Conservation (phyloP, 35 echinoderm and acorn worm genomes). For the Apostichopus californicus region DNA sequence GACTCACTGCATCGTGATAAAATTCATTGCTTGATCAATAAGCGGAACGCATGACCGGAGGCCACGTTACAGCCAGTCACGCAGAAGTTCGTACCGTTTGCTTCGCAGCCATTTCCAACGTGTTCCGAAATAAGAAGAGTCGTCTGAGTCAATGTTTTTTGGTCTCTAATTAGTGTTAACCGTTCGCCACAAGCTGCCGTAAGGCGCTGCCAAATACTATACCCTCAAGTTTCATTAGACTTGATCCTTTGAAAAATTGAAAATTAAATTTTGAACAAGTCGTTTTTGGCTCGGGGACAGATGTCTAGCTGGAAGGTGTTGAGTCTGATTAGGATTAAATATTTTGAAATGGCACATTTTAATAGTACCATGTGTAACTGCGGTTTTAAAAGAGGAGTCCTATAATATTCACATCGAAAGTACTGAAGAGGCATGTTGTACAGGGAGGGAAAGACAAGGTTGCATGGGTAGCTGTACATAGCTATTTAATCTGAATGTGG, state of each 20-base stretch:
- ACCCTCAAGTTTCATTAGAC: background rate
- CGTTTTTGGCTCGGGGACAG: background rate
- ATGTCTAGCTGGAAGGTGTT: background rate
- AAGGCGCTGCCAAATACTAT: background rate
- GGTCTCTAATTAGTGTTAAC: slow-evolving; percentile 6
- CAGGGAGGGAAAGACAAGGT: background rate
- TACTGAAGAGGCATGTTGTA: background rate
- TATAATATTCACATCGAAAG: background rate
- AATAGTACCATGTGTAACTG: background rate
- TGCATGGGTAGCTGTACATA: background rate
- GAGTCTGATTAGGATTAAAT: slow-evolving; percentile 4
- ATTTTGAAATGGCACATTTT: background rate
- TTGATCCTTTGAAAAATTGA: background rate
- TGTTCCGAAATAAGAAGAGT: background rate
- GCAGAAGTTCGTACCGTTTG: background rate
- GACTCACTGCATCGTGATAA: background rate
- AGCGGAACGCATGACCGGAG: slow-evolving; percentile 6
- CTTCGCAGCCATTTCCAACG: no score
- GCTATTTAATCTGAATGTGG: background rate
- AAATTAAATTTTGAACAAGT: background rate
- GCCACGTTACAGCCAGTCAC: slow-evolving; percentile 1
- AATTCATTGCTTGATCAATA: slow-evolving; percentile 30
- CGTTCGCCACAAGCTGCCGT: background rate
- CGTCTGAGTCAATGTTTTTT: background rate
- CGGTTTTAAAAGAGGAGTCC: background rate